Evolutionary conservation across 2,797 vertebrate genomes (phyloP).

Genomic region (Myripristis jacobus): DNA sequence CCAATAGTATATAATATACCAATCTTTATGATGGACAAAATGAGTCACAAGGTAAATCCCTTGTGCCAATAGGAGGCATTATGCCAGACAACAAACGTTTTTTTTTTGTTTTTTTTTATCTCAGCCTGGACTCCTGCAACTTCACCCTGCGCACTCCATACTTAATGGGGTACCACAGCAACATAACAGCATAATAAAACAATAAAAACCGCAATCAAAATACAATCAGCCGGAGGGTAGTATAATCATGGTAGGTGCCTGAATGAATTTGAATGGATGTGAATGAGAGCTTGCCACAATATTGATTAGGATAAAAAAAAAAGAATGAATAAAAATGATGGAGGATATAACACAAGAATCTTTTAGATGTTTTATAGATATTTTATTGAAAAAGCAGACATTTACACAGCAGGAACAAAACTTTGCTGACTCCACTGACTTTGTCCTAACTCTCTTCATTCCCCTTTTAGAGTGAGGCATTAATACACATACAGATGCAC

Average conservation of each 20-base stretch:
- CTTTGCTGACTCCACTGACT: constrained; percentile 21
- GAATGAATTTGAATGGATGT: constrained; percentile 4
- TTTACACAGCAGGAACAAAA: constrained; percentile 29
- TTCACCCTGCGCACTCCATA: neutral
- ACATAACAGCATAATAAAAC: constrained; percentile 40
- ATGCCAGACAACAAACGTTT: constrained; percentile 8
- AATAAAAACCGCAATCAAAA: constrained; percentile 19
- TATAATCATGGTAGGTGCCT: too few species aligned
- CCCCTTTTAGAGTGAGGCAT: constrained; percentile 47
- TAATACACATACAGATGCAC: constrained; percentile 42
- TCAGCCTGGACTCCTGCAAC: constrained; percentile 17
- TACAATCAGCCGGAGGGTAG: neutral
- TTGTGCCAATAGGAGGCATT: constrained; percentile 1
- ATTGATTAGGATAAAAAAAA: neutral
- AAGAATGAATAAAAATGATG: neutral
- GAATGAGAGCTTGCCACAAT: neutral
- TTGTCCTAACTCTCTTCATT: constrained; percentile 17
- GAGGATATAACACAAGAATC: constrained; percentile 1
- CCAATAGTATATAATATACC: too few species aligned
- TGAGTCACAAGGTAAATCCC: neutral
- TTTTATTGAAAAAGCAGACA: constrained; percentile 56
- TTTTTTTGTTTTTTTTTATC: constrained; percentile 22
- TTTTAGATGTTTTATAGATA: constrained; percentile 41
- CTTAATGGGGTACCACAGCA: constrained; percentile 36
- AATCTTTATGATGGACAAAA: constrained; percentile 2